These are phyloP conservation scores for Astyanax mexicanus DNA, from an alignment of 2,797 vertebrate species.

Conservation along the genomic window DNA sequence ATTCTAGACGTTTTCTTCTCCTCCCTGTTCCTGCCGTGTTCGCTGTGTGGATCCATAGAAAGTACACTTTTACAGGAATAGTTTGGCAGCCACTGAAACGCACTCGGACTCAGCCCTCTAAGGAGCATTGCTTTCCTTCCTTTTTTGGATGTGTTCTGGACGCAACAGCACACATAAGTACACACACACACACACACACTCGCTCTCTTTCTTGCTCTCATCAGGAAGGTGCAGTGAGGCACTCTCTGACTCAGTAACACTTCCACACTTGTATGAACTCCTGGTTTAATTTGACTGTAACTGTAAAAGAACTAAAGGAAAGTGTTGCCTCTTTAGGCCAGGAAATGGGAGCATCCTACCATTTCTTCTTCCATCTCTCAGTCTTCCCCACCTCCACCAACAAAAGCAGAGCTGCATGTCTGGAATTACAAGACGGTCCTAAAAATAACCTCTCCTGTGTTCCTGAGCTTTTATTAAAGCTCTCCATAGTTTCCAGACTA, in stretches of 20 bases:
- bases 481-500: slow-evolving; percentile 71
- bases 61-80: slow-evolving; percentile 80
- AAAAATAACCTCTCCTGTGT: slow-evolving; percentile 60
- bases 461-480: slow-evolving; percentile 55
- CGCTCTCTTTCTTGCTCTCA: background rate
- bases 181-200: slow-evolving; percentile 24
- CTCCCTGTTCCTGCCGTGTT: slow-evolving; percentile 61
- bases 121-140: slow-evolving; percentile 75
- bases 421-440: slow-evolving; percentile 69
- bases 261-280: slow-evolving; percentile 1
- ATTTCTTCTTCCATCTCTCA: background rate
- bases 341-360: background rate
- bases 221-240: background rate
- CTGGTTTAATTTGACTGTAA: background rate
- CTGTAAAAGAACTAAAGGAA: background rate
- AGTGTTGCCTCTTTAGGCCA: background rate
- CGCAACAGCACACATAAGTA: slow-evolving; percentile 34
- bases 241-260: background rate
- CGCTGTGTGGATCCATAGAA: slow-evolving; percentile 63
- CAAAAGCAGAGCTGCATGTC: slow-evolving; percentile 50
- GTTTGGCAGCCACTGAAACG: slow-evolving; percentile 72
- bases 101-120: slow-evolving; percentile 57
- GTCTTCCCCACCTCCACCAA: background rate
- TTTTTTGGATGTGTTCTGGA: slow-evolving; percentile 80
- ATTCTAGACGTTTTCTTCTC: slow-evolving; percentile 46